These are phyloP conservation scores for Rhegmatorhina hoffmannsi DNA, from an alignment of 2,113 vertebrate species.

Conservation along the genomic window DNA sequence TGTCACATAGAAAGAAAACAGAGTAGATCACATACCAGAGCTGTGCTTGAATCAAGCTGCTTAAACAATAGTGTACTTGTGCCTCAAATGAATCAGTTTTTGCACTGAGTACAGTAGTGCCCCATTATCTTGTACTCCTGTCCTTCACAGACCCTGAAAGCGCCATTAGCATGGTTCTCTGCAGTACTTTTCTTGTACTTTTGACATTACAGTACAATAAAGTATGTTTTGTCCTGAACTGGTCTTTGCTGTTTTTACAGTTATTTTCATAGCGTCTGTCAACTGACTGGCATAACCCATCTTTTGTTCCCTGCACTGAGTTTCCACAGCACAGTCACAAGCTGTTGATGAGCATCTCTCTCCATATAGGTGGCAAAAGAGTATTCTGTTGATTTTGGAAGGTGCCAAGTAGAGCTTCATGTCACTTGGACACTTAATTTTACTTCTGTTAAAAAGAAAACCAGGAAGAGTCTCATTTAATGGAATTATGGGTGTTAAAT, in stretches of 20 bases:
- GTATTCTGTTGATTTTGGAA: not conserved
- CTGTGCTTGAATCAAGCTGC: constrained; percentile 70
- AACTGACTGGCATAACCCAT: not conserved
- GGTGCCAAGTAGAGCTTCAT: not conserved
- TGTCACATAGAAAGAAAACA: constrained; percentile 30
- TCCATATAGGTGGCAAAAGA: not conserved
- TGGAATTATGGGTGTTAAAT: not conserved
- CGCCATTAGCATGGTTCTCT: constrained; percentile 74
- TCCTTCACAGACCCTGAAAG: constrained; percentile 61
- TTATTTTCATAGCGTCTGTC: not conserved
- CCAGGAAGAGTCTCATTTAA: not conserved
- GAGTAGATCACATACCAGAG: constrained; percentile 67
- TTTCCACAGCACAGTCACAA: not conserved
- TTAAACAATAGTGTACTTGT: constrained; percentile 71
- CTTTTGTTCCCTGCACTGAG: not conserved
- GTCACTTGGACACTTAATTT: not conserved
- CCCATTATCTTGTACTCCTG: constrained; percentile 63
- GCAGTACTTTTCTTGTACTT: constrained; percentile 75
- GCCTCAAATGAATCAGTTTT: constrained; percentile 67
- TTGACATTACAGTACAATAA: constrained; percentile 79
- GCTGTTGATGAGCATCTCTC: not conserved
- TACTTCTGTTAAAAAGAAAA: not conserved
- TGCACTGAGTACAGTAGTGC: constrained; percentile 68
- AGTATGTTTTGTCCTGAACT: constrained; percentile 78
- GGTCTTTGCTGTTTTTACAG: not conserved